Evolutionary conservation across 2,113 vertebrate species (phyloP), one percentile per base, ranked within the genome.

Genomic region (Brachypteracias leptosomus): DNA sequence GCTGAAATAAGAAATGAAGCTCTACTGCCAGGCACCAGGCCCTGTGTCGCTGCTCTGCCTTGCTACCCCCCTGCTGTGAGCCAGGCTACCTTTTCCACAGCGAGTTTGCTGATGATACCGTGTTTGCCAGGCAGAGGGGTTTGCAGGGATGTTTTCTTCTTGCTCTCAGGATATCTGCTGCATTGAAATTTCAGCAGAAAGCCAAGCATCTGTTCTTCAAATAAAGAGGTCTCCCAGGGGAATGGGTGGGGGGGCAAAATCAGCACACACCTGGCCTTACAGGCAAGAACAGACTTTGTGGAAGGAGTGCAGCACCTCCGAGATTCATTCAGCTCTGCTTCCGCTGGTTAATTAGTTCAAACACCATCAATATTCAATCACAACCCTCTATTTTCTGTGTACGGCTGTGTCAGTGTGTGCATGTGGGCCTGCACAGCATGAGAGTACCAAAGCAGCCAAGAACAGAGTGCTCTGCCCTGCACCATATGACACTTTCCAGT

Each of bases 101-200:
- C 11, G 25, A 54, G 33, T 47, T 17, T 55, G 55, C 19, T 59
- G 90, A 24, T 25, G 46, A 19, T 8, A 29, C 38, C 38, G 31
- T 38, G 26, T 55, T 58, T 82, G 81, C 88, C 24, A 61, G 81
- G 91, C 70, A 86, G 29, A 92, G 28, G 44, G 63, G n/a, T 68
- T 87, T 78, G 72, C 49, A 80, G 94, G 51, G 36, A 91, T 55
- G 26, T 58, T 40, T 85, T 21, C 54, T 35, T 36, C 75, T 73
- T 55, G 68, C 92, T 82, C 78, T 83, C 52, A 35, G 73, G 78
- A 62, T 38, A 26, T 80, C 95, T 66, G 59, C 3, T 9, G 38
- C 35, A 75, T 29, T 73, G 74, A 92, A 86, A 93, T 85, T 94
- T 87, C 77, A 91, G 75, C 92, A 95, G 93, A 78, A 96, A 97